A percentile compares a stretch with the other conserved stretches of the same genome.
phyloP scores from a whole-genome alignment of 2,888 invertebrate species.

The Parnassius glacialis region DNA sequence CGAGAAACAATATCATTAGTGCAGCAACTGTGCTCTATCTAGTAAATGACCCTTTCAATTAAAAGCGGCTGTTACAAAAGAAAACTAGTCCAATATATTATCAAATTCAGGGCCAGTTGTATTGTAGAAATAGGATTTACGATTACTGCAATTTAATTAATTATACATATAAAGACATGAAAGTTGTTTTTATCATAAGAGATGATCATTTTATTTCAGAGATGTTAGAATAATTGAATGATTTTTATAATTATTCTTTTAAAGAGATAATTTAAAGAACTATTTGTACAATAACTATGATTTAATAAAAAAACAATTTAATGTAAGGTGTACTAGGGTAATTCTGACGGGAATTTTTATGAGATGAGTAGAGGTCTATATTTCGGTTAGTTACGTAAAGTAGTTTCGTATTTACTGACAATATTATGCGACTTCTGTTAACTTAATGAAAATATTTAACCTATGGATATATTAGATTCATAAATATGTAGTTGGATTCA shows the following conservation, averaged over 20 bases:
- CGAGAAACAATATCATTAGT: slow-evolving; percentile 22
- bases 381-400: no score
- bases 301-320: no score
- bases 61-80: slow-evolving; percentile 6
- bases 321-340: no score
- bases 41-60: slow-evolving; percentile 1
- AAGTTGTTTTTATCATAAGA: background rate
- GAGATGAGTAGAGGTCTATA: no score
- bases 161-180: background rate
- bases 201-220: background rate
- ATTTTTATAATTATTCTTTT: background rate
- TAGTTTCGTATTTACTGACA: no score
- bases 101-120: slow-evolving; percentile 12
- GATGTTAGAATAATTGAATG: background rate
- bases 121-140: slow-evolving; percentile 1
- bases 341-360: no score
- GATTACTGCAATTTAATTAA: background rate
- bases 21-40: slow-evolving; percentile 28
- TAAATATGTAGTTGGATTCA: no score
- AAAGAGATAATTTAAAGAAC: background rate
- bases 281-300: background rate
- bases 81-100: slow-evolving; percentile 1
- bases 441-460: no score
- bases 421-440: no score
- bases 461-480: no score